phyloP scores from a whole-genome alignment of 2,113 vertebrate genomes.

The Rhinogobius similis region DNA sequence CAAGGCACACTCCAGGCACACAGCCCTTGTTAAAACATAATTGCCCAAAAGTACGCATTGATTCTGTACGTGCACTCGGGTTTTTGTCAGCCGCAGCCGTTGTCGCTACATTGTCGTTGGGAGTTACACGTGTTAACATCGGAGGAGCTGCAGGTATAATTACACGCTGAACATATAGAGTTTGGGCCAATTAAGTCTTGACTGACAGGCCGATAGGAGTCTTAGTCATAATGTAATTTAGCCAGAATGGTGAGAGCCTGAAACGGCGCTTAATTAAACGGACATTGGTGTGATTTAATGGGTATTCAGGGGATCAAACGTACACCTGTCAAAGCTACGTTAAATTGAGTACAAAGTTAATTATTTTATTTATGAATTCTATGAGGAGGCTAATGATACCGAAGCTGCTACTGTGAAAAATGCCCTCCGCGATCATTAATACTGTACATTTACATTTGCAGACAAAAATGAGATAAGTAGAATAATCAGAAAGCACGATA shows the following conservation, averaged over 20 bases:
- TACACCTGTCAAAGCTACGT: constrained; percentile 14
- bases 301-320: constrained; percentile 10
- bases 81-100: neutral
- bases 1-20: neutral
- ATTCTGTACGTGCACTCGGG: neutral
- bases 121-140: constrained; percentile 1
- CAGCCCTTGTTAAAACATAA: neutral
- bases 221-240: neutral
- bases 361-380: neutral
- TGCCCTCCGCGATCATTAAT: neutral
- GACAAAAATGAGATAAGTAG: no score
- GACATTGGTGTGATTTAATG: constrained; percentile 6
- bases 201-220: neutral
- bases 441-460: no score
- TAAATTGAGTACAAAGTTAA: neutral
- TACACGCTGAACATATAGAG: neutral
- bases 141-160: neutral
- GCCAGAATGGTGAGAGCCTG: neutral
- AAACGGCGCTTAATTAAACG: constrained; percentile 4
- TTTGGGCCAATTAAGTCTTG: neutral
- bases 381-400: neutral
- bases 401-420: neutral
- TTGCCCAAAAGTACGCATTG: neutral
- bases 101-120: no score
- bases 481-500: no score